Conservation (phyloP, 2,888 invertebrate species). For the Amphipoea lucens region DNA sequence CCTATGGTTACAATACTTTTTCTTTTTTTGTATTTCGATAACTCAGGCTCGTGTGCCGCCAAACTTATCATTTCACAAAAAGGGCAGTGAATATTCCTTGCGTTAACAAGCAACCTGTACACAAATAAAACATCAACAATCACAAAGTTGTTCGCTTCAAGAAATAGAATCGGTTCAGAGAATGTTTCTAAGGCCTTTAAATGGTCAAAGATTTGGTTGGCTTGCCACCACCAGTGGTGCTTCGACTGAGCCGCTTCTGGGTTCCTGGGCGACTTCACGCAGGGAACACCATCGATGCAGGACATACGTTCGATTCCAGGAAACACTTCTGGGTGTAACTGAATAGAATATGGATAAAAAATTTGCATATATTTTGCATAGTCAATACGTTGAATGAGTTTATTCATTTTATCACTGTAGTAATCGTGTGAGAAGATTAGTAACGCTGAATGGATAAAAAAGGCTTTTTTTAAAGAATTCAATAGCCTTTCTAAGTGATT, state of each 20-base stretch:
- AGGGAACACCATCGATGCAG: constrained; percentile 66
- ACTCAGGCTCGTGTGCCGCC: constrained; percentile 63
- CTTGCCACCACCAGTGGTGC: constrained; percentile 80
- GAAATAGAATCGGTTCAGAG: constrained; percentile 67
- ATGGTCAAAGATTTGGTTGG: constrained; percentile 73
- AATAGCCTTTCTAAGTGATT: constrained; percentile 68
- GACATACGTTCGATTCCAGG: constrained; percentile 72
- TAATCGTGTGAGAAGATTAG: constrained; percentile 72
- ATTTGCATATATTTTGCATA: constrained; percentile 66
- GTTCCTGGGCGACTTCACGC: constrained; percentile 61
- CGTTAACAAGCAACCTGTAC: constrained; percentile 63
- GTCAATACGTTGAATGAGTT: constrained; percentile 49
- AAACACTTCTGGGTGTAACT: constrained; percentile 72
- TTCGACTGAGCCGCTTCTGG: constrained; percentile 70
- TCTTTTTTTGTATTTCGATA: constrained; percentile 58
- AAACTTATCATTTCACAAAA: constrained; percentile 74
- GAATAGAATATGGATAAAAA: constrained; percentile 73
- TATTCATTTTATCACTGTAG: constrained; percentile 66
- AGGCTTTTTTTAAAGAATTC: constrained; percentile 63
- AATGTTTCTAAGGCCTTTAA: constrained; percentile 60
- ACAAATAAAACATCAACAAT: constrained; percentile 72
- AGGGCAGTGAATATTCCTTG: constrained; percentile 62
- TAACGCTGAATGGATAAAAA: constrained; percentile 69
- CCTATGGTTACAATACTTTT: constrained; percentile 56
- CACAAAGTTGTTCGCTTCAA: constrained; percentile 71